Conservation (phyloP, 35 echinoderm and acorn worm species). For the Hemicentrotus pulcherrimus region DNA sequence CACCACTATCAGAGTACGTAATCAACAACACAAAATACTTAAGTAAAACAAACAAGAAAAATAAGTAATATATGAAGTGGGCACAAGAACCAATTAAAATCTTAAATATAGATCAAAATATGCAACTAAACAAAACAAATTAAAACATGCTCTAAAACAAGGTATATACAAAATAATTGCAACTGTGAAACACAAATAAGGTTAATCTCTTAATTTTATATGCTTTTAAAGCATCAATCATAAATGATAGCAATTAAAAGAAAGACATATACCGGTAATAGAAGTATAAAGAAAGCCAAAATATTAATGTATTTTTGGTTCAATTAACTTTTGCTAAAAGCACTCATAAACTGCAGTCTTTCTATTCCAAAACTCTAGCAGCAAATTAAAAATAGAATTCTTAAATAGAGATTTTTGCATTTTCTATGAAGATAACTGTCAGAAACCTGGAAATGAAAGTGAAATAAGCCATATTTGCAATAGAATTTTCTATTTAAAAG, state of each 20-base stretch:
- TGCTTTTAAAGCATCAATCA: background rate
- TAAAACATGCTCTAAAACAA: background rate
- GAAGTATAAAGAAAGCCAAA: background rate
- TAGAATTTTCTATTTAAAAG: too few species aligned
- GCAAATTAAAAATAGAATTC: background rate
- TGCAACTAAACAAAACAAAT: background rate
- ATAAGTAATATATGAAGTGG: too few species aligned
- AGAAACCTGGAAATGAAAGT: too few species aligned
- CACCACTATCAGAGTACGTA: constrained; percentile 48
- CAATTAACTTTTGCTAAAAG: background rate
- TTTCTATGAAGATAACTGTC: too few species aligned
- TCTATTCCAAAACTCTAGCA: background rate
- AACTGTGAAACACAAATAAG: background rate
- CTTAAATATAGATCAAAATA: too few species aligned
- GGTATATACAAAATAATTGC: background rate
- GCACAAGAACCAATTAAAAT: too few species aligned
- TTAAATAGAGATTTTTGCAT: too few species aligned
- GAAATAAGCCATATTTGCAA: too few species aligned
- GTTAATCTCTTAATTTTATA: background rate
- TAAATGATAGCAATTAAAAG: background rate
- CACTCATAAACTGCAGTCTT: background rate
- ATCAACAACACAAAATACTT: background rate
- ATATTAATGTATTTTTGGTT: background rate
- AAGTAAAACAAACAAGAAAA: background rate
- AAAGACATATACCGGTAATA: background rate